A percentile compares a stretch with the other conserved stretches of the same genome.
Evolutionary conservation across 2,888 invertebrate species (phyloP).

Genomic region (Lydus trimaculatus): DNA sequence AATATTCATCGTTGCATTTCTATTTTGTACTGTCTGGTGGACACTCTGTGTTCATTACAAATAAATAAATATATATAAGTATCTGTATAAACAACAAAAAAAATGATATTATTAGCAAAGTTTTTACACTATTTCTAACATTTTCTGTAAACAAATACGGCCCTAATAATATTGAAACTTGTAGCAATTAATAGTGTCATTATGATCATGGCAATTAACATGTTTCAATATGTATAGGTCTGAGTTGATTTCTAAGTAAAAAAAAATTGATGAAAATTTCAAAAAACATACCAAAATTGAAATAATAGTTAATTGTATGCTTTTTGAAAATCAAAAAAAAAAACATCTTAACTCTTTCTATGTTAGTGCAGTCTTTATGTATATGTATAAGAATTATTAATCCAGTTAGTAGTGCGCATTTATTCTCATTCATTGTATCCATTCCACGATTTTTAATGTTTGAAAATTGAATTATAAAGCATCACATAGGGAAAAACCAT

Average conservation of each 20-base stretch:
- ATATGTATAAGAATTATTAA: conserved; percentile 48
- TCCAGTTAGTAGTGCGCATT: conserved; percentile 55
- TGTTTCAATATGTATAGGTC: not conserved
- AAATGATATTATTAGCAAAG: conserved; percentile 31
- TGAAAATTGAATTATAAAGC: conserved; percentile 53
- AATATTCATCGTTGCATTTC: not conserved
- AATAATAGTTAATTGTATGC: no score
- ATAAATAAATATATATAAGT: not conserved
- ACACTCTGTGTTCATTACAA: conserved; percentile 10
- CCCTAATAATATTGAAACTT: not conserved
- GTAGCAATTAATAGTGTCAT: conserved; percentile 27
- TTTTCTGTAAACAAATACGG: not conserved
- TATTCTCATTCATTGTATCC: conserved; percentile 55
- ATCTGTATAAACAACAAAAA: conserved; percentile 26
- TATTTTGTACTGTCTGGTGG: conserved; percentile 18
- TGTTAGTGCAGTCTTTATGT: conserved; percentile 59
- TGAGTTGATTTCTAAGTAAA: conserved; percentile 4
- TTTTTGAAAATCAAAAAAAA: conserved; percentile 33
- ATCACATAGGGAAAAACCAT: not conserved
- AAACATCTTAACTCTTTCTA: conserved; percentile 41
- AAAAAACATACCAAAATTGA: no score
- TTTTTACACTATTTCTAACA: not conserved
- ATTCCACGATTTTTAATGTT: conserved; percentile 53
- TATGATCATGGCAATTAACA: conserved; percentile 36
- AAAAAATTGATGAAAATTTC: no score